Evolutionary conservation across 2,888 invertebrate species (phyloP), one percentile per base, ranked within the genome.

Genomic region (Noctua janthe): DNA sequence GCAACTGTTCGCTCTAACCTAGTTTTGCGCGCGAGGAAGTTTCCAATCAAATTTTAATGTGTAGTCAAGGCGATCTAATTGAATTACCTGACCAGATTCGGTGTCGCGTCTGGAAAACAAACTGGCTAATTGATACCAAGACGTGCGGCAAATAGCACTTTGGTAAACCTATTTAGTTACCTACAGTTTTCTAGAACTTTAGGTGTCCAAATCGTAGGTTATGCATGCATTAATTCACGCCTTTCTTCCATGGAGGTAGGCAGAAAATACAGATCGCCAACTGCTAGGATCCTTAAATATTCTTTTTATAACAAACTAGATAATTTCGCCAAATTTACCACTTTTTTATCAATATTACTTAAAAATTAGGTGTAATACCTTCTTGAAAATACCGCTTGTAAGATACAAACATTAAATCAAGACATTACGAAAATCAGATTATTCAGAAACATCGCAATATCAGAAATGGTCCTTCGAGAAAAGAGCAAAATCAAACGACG

Each of bases 31-130:
- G 89, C 88, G 90, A 94, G 95, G 95, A 95, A 93, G 94, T 91
- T 84, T 78, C 91, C 94, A 95, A 95, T 95, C 93, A 94, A 93
- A 92, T 89, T 91, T 90, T 91, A 91, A 92, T 91, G 91, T 88
- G 87, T 88, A 91, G 85, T 88, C 93, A 93, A 94, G 94, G 92
- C 90, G 87, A 82, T 87, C 89, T 92, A 92, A 95, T 95, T 95
- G 94, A 94, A 94, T 95, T 93, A 94, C 93, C 93, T 92, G 92
- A 91, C 91, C 92, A 93, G 93, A 94, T 93, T 90, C 90, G 86
- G 90, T 91, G 91, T 91, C 81, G 81, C 81, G 87, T 84, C 88
- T 90, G 83, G 82, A 83, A 90, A 89, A 88, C 87, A 90, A 89
- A 87, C 80, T 78, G 83, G 74, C 71, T 85, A 72, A 87, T 83